A percentile compares a stretch with the other conserved stretches of the same genome.
phyloP scores from a whole-genome alignment of 2,113 vertebrate genomes.

The Chloebia gouldiae region DNA sequence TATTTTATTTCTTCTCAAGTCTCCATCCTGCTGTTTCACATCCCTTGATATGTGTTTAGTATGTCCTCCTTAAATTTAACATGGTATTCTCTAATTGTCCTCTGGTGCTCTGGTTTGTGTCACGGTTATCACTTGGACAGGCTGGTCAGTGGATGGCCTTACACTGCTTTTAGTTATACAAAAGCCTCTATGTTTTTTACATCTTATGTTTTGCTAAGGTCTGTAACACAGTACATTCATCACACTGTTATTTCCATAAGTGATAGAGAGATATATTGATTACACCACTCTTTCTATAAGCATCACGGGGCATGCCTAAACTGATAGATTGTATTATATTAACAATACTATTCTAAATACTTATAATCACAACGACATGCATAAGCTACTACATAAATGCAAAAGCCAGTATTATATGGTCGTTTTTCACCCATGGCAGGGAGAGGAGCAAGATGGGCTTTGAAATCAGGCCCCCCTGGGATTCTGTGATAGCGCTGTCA shows the following conservation, averaged over 20 bases:
- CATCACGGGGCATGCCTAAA: neutral
- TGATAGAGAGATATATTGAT: neutral
- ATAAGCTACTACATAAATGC: neutral
- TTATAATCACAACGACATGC: neutral
- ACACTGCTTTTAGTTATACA: neutral
- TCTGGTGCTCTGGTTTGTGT: neutral
- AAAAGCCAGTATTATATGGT: neutral
- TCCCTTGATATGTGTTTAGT: neutral
- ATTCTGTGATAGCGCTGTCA: neutral
- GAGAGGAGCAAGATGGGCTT: fast-evolving
- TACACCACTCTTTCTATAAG: neutral
- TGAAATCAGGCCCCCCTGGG: neutral
- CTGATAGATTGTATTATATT: neutral
- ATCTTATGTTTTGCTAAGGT: neutral
- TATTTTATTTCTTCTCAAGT: neutral
- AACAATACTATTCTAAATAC: neutral
- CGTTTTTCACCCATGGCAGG: neutral
- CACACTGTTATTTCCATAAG: neutral
- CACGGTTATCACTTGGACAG: neutral
- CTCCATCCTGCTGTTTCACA: neutral
- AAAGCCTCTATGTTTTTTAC: neutral
- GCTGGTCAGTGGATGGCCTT: neutral
- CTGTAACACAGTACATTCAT: neutral
- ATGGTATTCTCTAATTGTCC: neutral
- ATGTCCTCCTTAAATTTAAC: neutral